Evolutionary conservation across 2,797 vertebrate species (phyloP).

Genomic region (Micropoecilia bifurca): DNA sequence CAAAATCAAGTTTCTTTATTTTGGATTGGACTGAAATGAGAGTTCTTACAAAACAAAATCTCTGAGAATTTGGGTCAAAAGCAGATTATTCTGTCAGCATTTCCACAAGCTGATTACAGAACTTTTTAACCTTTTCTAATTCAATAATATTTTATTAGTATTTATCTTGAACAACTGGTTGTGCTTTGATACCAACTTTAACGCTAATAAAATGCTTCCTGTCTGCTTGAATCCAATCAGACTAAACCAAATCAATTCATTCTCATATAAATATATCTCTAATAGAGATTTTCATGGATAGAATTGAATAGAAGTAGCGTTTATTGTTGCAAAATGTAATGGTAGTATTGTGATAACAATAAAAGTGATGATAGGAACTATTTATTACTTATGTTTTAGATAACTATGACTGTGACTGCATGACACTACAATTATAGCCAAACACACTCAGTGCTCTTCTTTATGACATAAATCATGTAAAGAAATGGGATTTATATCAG

Average conservation of each 20-base stretch:
- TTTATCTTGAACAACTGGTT: background rate
- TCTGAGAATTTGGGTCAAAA: background rate
- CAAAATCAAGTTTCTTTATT: background rate
- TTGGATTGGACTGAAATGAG: background rate
- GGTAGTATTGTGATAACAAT: no score
- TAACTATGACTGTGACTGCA: no score
- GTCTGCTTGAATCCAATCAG: background rate
- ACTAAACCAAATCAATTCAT: background rate
- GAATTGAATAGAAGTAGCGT: background rate
- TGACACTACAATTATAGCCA: no score
- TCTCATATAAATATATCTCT: background rate
- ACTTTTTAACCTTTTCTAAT: background rate
- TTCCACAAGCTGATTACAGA: background rate
- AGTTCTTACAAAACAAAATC: background rate
- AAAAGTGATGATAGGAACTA: no score
- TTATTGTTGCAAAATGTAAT: background rate
- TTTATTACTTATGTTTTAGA: no score
- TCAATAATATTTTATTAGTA: background rate
- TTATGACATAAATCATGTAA: no score
- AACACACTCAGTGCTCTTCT: no score
- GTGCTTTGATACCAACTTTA: background rate
- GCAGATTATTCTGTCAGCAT: background rate
- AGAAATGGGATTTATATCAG: no score
- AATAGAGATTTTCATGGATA: background rate
- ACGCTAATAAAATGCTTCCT: background rate